Conservation (phyloP, 2,888 invertebrate species). For the Xestia xanthographa region DNA sequence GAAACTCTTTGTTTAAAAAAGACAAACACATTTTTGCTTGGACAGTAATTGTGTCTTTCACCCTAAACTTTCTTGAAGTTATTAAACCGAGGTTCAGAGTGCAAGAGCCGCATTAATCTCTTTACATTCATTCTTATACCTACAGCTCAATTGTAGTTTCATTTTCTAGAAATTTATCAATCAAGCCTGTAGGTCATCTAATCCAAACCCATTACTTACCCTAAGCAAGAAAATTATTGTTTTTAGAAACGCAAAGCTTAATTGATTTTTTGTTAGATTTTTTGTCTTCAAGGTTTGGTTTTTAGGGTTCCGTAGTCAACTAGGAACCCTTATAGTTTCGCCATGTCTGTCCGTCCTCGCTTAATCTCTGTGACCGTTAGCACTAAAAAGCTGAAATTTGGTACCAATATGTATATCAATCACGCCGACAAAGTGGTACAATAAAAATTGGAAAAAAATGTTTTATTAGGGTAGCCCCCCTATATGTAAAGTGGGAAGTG, state of each 20-base stretch:
- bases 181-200: constrained; percentile 11
- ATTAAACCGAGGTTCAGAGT: constrained; percentile 36
- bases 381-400: too few species aligned
- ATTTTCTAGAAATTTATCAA: constrained; percentile 12
- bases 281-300: neutral
- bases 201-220: neutral
- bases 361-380: too few species aligned
- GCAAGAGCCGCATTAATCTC: constrained; percentile 36
- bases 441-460: too few species aligned
- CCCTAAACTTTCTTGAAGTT: constrained; percentile 46
- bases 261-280: neutral
- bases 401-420: too few species aligned
- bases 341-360: too few species aligned
- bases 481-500: too few species aligned
- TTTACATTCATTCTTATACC: constrained; percentile 13
- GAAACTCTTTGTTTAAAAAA: constrained; percentile 50
- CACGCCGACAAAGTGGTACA: too few species aligned
- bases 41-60: constrained; percentile 48
- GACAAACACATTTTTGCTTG: constrained; percentile 24
- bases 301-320: too few species aligned
- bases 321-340: too few species aligned
- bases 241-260: constrained; percentile 11
- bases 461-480: too few species aligned
- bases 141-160: constrained; percentile 4
- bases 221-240: neutral